These are phyloP conservation scores for Bubalus kerabau DNA, from an alignment of 2,113 vertebrate species.

Conservation along the genomic window DNA sequence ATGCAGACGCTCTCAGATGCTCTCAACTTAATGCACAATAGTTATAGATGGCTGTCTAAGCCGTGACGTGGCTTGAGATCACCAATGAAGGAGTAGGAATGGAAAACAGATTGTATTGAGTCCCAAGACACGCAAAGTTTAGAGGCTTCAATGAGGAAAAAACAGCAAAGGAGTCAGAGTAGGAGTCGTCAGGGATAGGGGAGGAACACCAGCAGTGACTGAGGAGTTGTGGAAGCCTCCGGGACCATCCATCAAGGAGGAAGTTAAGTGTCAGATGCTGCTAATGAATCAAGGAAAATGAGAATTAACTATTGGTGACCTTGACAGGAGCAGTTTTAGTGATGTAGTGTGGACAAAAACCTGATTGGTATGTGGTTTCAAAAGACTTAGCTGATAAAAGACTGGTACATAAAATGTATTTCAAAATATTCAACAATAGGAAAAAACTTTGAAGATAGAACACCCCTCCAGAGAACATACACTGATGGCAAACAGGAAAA, in stretches of 20 bases:
- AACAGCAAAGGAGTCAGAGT: neutral
- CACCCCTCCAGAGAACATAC: neutral
- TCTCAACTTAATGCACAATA: neutral
- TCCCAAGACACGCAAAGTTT: neutral
- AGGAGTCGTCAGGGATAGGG: too few species aligned
- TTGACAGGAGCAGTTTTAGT: neutral
- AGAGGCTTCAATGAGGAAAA: neutral
- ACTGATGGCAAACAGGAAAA: neutral
- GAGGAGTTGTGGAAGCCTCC: neutral
- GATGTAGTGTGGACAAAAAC: neutral
- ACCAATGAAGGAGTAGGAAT: neutral
- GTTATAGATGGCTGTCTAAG: neutral
- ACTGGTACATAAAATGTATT: neutral
- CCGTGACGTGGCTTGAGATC: neutral
- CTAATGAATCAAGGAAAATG: neutral
- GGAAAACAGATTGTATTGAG: neutral
- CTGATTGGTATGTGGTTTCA: neutral
- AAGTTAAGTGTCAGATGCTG: neutral
- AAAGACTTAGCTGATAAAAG: neutral
- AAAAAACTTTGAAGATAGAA: neutral
- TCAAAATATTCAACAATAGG: neutral
- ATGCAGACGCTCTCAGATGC: neutral
- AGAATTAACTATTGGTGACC: neutral
- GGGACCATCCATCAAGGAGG: neutral
- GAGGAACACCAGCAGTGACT: neutral